Evolutionary conservation across 2,113 vertebrate species (phyloP), one percentile per base, ranked within the genome.

Genomic region (Oenanthe melanoleuca): DNA sequence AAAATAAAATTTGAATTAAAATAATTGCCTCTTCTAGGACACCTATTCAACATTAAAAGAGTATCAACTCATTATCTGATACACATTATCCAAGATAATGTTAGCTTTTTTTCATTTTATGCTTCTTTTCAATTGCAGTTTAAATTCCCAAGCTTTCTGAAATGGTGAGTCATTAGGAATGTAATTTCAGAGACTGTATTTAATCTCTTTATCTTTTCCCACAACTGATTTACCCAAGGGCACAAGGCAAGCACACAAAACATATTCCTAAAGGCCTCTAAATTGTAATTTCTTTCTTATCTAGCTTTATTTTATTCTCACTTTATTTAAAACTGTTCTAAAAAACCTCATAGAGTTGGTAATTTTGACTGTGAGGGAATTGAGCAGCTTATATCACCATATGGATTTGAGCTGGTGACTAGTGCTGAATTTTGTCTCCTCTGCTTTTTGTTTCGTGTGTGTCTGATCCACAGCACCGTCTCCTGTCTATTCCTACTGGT

Each of bases 141-240:
- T 81, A 75, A 93, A 96, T 94, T 96, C 93, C 89, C 87, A 95
- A 93, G 85, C 53, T 75, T 80, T 89, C 81, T 56, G 73, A 94
- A 95, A 93, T 79, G 66, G 73, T 88, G 87, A 96, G 78, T 95
- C 95, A 95, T 92, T 94, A 93, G 88, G 82, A 95, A 90, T 94
- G 86, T 73, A 11, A 92, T 96, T 94, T 91, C 66, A 92, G 93
- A 95, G 77, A 87, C 80, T 87, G 77, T 91, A 64, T 94, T 93
- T 93, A 96, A 96, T 95, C 90, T 95, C 91, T 93, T 86, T 92
- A 93, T 96, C 96, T 97, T 94, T 95, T 93, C 89, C 86, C 94
- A 96, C 86, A 92, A 94, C 77, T 91, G 73, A 88, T 89, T 95
- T 94, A 93, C 94, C 89, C 96, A 92, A 82, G 91, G 70, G 93